A percentile compares a stretch with the other conserved stretches of the same genome.
Evolutionary conservation across 2,113 vertebrate species (phyloP).

Genomic region (Mola mola): DNA sequence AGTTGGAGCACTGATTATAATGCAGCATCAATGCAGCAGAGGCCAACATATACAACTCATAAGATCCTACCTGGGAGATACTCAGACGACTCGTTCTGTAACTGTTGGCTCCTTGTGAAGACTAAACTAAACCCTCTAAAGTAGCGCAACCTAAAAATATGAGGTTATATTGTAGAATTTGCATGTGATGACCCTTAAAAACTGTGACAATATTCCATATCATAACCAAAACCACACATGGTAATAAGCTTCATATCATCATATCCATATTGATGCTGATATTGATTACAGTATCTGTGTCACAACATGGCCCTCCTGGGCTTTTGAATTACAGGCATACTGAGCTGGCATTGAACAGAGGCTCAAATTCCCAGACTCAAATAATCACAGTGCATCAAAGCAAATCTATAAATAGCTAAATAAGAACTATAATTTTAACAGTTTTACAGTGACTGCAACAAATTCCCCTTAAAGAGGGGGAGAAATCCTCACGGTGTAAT

Average conservation of each 20-base stretch:
- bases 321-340: slow-evolving; percentile 5
- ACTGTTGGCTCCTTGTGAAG: not conserved
- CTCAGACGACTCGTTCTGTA: too few species aligned
- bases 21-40: too few species aligned
- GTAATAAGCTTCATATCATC: slow-evolving; percentile 1
- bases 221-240: not conserved
- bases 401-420: not conserved
- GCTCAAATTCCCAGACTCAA: slow-evolving; percentile 2
- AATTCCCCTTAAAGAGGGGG: not conserved
- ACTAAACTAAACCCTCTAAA: not conserved
- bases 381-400: slow-evolving; percentile 3
- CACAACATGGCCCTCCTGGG: slow-evolving; percentile 9
- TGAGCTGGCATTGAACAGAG: not conserved
- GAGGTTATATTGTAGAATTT: too few species aligned
- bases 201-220: not conserved
- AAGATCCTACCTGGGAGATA: too few species aligned
- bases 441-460: not conserved
- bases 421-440: not conserved
- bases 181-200: not conserved
- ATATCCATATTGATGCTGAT: not conserved
- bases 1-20: too few species aligned
- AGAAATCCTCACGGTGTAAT: not conserved
- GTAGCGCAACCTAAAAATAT: not conserved
- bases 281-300: slow-evolving; percentile 15
- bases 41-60: too few species aligned